These are phyloP conservation scores for Carcinoscorpius rotundicauda DNA, from an alignment of 1,140 invertebrate species.

Conservation along the genomic window DNA sequence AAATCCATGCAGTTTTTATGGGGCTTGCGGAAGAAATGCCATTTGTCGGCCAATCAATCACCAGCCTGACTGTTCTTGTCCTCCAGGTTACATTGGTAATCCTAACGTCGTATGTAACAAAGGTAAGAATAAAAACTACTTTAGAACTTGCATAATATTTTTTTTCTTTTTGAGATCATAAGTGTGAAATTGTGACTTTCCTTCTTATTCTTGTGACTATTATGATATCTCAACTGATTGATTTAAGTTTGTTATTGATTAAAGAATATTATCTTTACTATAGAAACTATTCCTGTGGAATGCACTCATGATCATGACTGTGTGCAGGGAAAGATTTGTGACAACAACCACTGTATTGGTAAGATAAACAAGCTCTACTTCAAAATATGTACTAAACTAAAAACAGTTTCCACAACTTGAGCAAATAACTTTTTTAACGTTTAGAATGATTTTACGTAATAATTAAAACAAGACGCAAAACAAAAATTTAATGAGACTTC, in stretches of 20 bases:
- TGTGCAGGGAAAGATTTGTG: constrained; percentile 23
- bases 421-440: too few relatives aligned
- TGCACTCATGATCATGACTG: constrained; percentile 24
- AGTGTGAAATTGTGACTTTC: too few relatives aligned
- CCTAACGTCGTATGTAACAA: constrained; percentile 55
- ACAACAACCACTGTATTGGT: constrained; percentile 21
- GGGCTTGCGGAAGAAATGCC: constrained; percentile 28
- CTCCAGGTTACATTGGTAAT: constrained; percentile 26
- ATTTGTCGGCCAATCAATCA: constrained; percentile 52
- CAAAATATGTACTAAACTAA: too few relatives aligned
- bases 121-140: background rate
- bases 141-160: background rate
- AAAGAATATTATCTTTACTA: background rate
- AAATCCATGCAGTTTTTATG: constrained; percentile 26
- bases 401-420: too few relatives aligned
- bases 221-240: too few relatives aligned
- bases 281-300: constrained; percentile 13
- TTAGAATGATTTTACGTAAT: too few relatives aligned
- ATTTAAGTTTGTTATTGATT: background rate
- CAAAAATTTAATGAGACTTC: too few relatives aligned
- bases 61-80: constrained; percentile 65
- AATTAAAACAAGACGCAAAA: too few relatives aligned
- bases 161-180: background rate
- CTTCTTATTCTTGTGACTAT: too few relatives aligned
- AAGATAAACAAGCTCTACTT: too few relatives aligned